Percentiles rank a stretch among this genome's conserved stretches.
Conservation (phyloP, 2,888 invertebrate species). For the Octodonta nipae region DNA sequence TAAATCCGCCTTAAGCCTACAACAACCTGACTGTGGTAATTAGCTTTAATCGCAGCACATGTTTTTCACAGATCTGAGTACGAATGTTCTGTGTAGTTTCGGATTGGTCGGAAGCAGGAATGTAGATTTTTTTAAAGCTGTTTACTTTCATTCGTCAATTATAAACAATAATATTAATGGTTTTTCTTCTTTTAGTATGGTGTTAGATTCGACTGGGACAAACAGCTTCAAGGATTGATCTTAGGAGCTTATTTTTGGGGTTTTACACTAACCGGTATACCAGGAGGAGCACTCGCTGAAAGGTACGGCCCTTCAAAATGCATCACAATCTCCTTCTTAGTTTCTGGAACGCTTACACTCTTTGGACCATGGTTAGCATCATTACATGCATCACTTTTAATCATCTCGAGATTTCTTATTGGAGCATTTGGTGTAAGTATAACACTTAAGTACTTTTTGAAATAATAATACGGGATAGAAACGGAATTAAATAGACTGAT, state of each 20-base stretch:
- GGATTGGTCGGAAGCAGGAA: too few species aligned
- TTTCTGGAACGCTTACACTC: constrained; percentile 44
- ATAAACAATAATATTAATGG: neutral
- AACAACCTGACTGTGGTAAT: too few species aligned
- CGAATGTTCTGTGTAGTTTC: too few species aligned
- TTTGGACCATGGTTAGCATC: constrained; percentile 47
- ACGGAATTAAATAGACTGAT: too few species aligned
- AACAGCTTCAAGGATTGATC: constrained; percentile 48
- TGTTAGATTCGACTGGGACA: constrained; percentile 43
- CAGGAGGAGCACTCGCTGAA: constrained; percentile 54
- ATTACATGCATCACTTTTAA: constrained; percentile 42
- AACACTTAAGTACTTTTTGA: too few species aligned
- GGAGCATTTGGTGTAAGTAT: constrained; percentile 48
- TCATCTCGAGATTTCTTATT: constrained; percentile 44
- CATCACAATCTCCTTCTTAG: constrained; percentile 40
- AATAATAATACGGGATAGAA: too few species aligned
- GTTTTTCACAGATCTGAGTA: too few species aligned
- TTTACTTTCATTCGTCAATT: too few species aligned
- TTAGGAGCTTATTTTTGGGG: constrained; percentile 59
- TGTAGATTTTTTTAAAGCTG: too few species aligned
- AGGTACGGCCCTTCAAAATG: constrained; percentile 47
- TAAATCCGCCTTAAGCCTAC: too few species aligned
- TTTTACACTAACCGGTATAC: constrained; percentile 50
- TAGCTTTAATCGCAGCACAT: too few species aligned
- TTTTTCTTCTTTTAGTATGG: constrained; percentile 33